Conservation (phyloP, 30 jellyfish, hydroid and myxozoan species). For the Aurelia aurita region DNA sequence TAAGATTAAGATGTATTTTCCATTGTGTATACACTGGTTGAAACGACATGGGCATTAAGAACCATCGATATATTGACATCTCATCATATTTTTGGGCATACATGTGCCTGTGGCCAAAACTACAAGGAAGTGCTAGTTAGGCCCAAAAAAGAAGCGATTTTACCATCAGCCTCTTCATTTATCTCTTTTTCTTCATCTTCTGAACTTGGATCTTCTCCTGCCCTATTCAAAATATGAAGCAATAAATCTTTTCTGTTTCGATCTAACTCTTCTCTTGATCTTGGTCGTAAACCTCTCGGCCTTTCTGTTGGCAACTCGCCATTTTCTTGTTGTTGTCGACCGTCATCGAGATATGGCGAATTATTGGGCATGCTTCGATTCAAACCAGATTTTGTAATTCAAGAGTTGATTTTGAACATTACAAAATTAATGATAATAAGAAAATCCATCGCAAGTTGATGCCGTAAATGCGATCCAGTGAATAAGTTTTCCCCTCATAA, state of each 20-base stretch:
- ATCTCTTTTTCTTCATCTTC: constrained; percentile 43
- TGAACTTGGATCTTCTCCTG: constrained; percentile 11
- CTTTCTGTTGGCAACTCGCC: constrained; percentile 48
- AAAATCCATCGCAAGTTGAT: too few species aligned
- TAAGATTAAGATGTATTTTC: too few species aligned
- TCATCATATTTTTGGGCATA: too few species aligned
- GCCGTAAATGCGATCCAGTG: not conserved
- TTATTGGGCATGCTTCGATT: too few species aligned
- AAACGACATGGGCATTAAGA: too few species aligned
- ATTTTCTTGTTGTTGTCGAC: not conserved
- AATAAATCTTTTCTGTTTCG: constrained; percentile 47
- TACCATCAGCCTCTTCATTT: constrained; percentile 26
- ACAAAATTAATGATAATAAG: too few species aligned
- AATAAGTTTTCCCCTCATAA: not conserved
- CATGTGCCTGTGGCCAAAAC: not conserved
- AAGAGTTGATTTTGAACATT: too few species aligned
- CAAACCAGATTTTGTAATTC: too few species aligned
- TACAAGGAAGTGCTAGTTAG: not conserved
- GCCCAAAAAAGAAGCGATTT: not conserved
- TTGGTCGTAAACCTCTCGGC: not conserved
- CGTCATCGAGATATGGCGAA: not conserved
- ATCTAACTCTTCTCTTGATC: constrained; percentile 39
- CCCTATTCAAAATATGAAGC: constrained; percentile 49
- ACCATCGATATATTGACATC: too few species aligned
- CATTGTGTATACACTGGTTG: too few species aligned